These are phyloP conservation scores for Brevimyrus niger DNA, from an alignment of 2,113 vertebrate species.

Conservation along the genomic window DNA sequence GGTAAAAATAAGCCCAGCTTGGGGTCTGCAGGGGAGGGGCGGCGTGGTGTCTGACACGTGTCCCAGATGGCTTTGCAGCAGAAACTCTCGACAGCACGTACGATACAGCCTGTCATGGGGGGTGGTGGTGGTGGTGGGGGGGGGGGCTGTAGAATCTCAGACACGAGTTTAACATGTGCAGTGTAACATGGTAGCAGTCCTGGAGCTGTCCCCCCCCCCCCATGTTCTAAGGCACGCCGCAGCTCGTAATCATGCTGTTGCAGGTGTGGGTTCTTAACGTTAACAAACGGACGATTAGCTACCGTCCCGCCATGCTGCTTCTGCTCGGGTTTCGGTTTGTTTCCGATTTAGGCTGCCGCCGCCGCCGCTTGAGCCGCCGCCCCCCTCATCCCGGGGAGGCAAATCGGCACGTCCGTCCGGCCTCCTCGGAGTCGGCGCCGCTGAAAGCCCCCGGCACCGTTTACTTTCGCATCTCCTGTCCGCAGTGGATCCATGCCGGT, in stretches of 20 bases:
- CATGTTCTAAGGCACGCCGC: background rate
- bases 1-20: background rate
- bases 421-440: background rate
- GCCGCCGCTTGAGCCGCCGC: background rate
- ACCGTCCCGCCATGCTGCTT: background rate
- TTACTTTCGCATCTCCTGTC: background rate
- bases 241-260: background rate
- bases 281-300: background rate
- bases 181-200: background rate
- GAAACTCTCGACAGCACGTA: background rate
- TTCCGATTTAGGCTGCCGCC: no score
- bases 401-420: background rate
- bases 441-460: background rate
- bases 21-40: background rate
- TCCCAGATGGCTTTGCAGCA: background rate
- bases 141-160: background rate
- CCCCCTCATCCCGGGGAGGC: background rate
- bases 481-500: background rate
- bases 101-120: background rate
- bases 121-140: no score
- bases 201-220: background rate
- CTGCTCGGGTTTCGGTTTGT: background rate
- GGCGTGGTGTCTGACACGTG: background rate
- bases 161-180: background rate
- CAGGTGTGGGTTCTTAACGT: background rate